Evolutionary conservation across 1,140 invertebrate species (phyloP), one percentile per base, ranked within the genome.

Genomic region (Trichoplusia ni): DNA sequence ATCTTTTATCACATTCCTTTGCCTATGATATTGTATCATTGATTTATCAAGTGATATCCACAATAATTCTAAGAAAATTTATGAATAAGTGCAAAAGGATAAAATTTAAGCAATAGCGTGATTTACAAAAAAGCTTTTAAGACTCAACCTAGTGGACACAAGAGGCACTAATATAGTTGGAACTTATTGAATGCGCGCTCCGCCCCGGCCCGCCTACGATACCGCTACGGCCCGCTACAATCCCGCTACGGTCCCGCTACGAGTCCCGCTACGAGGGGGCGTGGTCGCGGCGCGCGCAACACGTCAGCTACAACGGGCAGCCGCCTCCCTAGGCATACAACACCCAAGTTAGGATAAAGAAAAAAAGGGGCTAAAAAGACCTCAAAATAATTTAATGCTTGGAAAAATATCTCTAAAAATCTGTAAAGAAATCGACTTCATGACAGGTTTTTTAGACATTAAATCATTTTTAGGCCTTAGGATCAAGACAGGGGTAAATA

Each of bases 291-390:
- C 71, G 77, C 75, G 81, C 82, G 83, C 84, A 89, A 70, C 84
- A 89, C 44, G 75, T 85, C 86, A 89, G 86, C 86, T 89, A 89
- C 81, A 87, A 64, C 70, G 83, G 67, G 80, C 84, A 89, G 25
- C 84, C 81, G 70, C 82, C 74, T 77, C 81, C 83, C 86, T 87
- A 78, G 60, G 27, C 63, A 79, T 47, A 78, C 49, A 70, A 63
- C 58, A 69, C 47, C 54, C 67, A 66, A 4, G 47, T 69, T 75
- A 72, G 54, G 42, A 56, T 18, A 60, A 59, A 60, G 9, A 38
- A 21, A 60, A 60, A 35, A 31, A 23, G 42, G 46, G 46, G 7
- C 19, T 38, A 38, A 21, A 23, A 54, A 38, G n/a, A n/a, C n/a
- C n/a, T n/a, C n/a, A n/a, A n/a, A n/a, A n/a, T n/a, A n/a, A n/a